Conservation (phyloP, 2,113 vertebrate species). For the Oceanites oceanicus region DNA sequence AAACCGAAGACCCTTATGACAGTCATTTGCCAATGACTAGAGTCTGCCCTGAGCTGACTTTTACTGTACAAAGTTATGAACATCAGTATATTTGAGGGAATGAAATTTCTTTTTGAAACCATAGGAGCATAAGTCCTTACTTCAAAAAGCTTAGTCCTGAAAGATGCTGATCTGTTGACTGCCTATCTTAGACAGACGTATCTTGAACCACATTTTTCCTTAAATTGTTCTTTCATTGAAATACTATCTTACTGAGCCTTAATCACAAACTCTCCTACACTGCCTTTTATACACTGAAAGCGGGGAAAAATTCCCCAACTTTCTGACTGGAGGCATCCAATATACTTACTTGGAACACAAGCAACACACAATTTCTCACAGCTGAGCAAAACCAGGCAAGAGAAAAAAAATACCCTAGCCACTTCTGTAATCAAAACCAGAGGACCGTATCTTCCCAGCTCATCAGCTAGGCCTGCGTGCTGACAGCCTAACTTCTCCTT, state of each 20-base stretch:
- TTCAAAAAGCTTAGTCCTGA: not conserved
- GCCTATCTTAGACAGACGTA: not conserved
- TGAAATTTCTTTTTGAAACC: not conserved
- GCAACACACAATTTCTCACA: not conserved
- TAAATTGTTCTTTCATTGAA: not conserved
- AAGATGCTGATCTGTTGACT: not conserved
- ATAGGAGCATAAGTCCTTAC: not conserved
- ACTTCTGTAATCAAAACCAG: not conserved
- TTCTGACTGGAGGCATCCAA: not conserved
- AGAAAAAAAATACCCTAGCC: not conserved
- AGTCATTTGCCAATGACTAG: not conserved
- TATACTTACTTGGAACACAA: not conserved
- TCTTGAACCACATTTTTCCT: not conserved
- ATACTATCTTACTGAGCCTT: not conserved
- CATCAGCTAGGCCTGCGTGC: constrained; percentile 4
- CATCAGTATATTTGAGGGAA: not conserved
- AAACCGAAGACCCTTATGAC: not conserved
- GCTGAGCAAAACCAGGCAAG: not conserved
- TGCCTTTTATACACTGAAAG: not conserved
- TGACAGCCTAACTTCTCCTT: not conserved
- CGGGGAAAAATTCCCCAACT: not conserved
- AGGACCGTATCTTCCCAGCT: not conserved
- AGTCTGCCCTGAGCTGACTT: not conserved
- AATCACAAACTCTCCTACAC: not conserved
- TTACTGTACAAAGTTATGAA: not conserved